Percentiles rank a stretch among this genome's conserved stretches.
Evolutionary conservation across 2,888 invertebrate genomes (phyloP).

Genomic region (Plagodis pulveraria): DNA sequence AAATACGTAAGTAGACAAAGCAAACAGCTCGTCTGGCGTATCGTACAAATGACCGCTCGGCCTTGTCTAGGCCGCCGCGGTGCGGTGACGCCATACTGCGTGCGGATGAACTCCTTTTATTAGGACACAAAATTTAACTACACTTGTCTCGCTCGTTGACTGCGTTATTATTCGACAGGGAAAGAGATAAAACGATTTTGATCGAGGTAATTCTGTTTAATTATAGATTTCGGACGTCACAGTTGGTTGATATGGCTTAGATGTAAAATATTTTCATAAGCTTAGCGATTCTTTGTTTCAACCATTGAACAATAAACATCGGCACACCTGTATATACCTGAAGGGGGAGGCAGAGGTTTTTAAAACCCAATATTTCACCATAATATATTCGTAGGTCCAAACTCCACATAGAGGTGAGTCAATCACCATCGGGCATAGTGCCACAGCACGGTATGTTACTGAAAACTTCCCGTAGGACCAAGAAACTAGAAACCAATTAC

Average conservation of each 20-base stretch:
- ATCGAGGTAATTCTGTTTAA: slow-evolving; percentile 49
- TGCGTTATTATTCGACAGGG: slow-evolving; percentile 33
- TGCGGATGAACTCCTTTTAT: slow-evolving; percentile 76
- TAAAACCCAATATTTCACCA: too few species aligned
- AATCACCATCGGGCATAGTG: too few species aligned
- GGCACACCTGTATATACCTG: too few species aligned
- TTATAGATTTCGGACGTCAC: slow-evolving; percentile 40
- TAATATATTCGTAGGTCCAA: too few species aligned
- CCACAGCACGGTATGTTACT: too few species aligned
- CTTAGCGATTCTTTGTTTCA: slow-evolving; percentile 1
- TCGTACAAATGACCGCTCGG: slow-evolving; percentile 80
- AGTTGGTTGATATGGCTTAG: slow-evolving; percentile 27
- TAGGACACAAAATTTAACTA: slow-evolving; percentile 63
- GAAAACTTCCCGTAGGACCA: too few species aligned
- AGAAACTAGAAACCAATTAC: too few species aligned
- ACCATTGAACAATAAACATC: too few species aligned
- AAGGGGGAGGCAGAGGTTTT: too few species aligned
- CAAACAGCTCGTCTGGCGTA: slow-evolving; percentile 67
- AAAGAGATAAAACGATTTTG: slow-evolving; percentile 51
- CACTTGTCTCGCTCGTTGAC: slow-evolving; percentile 60
- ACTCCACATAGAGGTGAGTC: too few species aligned
- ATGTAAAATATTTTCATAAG: slow-evolving; percentile 15
- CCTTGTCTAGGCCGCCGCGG: slow-evolving; percentile 82
- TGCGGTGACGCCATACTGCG: slow-evolving; percentile 74
- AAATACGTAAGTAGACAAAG: slow-evolving; percentile 66